Base-by-base conservation (phyloP, 2,113 vertebrate genomes). In the Pandion haliaetus region DNA sequence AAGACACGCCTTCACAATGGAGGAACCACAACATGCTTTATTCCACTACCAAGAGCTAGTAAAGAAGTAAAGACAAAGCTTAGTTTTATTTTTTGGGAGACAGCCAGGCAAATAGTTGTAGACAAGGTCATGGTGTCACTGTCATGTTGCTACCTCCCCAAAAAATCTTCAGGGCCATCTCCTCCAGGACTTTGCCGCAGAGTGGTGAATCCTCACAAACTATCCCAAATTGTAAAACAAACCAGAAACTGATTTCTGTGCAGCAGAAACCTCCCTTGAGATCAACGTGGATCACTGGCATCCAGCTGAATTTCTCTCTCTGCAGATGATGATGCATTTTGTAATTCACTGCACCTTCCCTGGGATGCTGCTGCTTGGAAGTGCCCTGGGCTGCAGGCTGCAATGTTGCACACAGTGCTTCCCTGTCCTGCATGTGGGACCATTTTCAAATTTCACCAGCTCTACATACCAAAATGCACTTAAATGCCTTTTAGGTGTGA, bases 331-430 rank as follows among this genome's bases (percentile, higher is more conserved):
- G 38, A 79, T 25, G 47, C 28, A 8, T 59, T 80, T 67, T 28
- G 23, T 44, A 81, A 80, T 31, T 63, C 61, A 36, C 63, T 42
- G 44, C 23, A 20, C 45, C 59, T 29, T 82, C 38, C 77, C 63
- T 3, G 4, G 87, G 58, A 67, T 13, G 42, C 12, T 82, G 65
- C 50, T 71, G 28, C 57, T 32, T 20, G 13, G 69, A 36, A 52
- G 14, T 2, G 1, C 23, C 24, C 20, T 0, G 3, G 36, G 65
- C 42, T 61, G 23, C 34, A 50, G 72, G 57, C 66, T 91, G 57
- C 44, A n/a, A 20, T 0, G 1, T 8, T 10, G 0, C 49, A 25
- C 2, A 1, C 23, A 15, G 25, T 3, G 2, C 77, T 25, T 63
- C 28, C 58, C 63, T 34, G 15, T n/a, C 38, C 63, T 57, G n/a